Percentiles rank a stretch among this genome's conserved stretches.
Conservation (phyloP, 2,113 vertebrate genomes). For the Ahaetulla prasina region DNA sequence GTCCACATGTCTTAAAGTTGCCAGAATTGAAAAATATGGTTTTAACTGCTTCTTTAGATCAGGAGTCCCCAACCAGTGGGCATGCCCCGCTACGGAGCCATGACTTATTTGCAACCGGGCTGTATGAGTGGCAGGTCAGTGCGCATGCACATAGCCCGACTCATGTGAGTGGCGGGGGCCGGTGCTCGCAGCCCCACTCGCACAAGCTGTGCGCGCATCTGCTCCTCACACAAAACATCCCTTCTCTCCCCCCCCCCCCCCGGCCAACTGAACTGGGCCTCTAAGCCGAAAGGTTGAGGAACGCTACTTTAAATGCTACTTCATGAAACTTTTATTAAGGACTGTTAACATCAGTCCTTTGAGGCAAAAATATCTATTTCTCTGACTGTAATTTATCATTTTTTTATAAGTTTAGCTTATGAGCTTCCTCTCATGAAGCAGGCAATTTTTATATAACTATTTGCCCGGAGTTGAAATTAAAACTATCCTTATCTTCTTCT, state of each 20-base stretch:
- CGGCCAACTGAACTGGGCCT: accelerated
- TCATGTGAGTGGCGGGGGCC: too few species aligned
- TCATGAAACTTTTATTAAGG: slow-evolving; percentile 44
- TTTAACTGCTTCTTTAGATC: slow-evolving; percentile 60
- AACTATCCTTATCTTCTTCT: slow-evolving; percentile 66
- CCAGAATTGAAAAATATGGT: neutral
- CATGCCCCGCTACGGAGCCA: too few species aligned
- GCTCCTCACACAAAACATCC: too few species aligned
- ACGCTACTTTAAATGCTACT: slow-evolving; percentile 37
- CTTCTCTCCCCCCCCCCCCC: too few species aligned
- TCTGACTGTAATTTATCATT: slow-evolving; percentile 66
- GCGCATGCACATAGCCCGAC: too few species aligned
- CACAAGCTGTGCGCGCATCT: too few species aligned
- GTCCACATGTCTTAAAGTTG: neutral
- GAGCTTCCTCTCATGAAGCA: slow-evolving; percentile 58
- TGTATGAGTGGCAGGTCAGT: too few species aligned
- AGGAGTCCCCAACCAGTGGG: too few species aligned
- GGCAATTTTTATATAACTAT: slow-evolving; percentile 65
- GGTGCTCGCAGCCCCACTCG: too few species aligned
- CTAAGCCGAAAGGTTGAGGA: too few species aligned
- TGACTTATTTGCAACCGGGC: too few species aligned
- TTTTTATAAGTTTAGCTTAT: slow-evolving; percentile 67
- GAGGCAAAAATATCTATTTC: slow-evolving; percentile 55
- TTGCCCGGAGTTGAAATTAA: slow-evolving; percentile 67
- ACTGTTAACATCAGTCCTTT: slow-evolving; percentile 47